phyloP scores from a whole-genome alignment of 2,888 invertebrate genomes.

The Athripsodes cinereus region DNA sequence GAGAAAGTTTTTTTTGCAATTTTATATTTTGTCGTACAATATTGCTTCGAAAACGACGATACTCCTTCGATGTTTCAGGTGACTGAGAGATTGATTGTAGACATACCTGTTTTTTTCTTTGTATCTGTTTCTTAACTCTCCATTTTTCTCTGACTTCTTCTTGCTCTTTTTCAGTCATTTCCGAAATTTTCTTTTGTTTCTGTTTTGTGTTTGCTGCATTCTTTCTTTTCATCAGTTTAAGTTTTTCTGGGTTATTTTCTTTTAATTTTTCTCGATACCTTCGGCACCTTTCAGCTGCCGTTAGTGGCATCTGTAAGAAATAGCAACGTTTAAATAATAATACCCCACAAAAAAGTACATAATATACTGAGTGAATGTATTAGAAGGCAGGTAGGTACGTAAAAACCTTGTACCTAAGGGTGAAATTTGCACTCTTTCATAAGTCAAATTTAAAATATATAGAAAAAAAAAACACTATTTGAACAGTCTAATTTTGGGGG shows the following conservation, averaged over 20 bases:
- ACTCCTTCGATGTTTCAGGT: background rate
- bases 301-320: no score
- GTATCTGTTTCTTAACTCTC: background rate
- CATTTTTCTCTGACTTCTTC: background rate
- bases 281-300: background rate
- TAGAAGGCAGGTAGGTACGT: no score
- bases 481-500: no score
- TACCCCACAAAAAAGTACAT: no score
- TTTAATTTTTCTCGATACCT: background rate
- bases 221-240: background rate
- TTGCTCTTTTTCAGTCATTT: background rate
- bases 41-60: no score
- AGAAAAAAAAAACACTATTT: no score
- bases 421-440: no score
- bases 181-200: background rate
- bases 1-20: background rate
- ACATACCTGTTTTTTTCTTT: background rate
- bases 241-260: background rate
- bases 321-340: no score
- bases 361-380: no score
- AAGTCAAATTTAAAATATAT: no score
- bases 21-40: background rate
- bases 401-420: no score
- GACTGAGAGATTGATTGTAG: background rate
- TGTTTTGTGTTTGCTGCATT: background rate